Evolutionary conservation across 2,888 invertebrate species (phyloP).

Genomic region (Ormyrus pomaceus): DNA sequence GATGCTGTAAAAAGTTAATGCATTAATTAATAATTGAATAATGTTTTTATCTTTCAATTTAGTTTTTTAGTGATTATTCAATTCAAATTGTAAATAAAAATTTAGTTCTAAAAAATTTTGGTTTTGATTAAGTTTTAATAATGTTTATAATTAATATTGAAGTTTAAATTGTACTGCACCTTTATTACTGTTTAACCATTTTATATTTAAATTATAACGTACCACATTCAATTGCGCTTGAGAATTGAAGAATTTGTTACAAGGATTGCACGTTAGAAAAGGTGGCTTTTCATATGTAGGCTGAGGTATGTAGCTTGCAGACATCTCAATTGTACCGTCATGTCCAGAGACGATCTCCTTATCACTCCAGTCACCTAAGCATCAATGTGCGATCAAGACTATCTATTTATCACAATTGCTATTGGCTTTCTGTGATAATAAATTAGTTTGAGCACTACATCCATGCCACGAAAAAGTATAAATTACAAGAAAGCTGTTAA

Average conservation of each 20-base stretch:
- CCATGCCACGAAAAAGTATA: slow-evolving; percentile 71
- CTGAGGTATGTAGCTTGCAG: slow-evolving; percentile 39
- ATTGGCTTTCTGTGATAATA: slow-evolving; percentile 72
- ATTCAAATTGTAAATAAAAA: background rate
- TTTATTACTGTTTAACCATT: background rate
- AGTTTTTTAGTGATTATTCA: background rate
- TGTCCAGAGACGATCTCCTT: slow-evolving; percentile 46
- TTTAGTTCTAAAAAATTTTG: background rate
- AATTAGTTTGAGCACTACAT: slow-evolving; percentile 76
- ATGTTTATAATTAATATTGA: background rate
- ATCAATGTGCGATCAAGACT: slow-evolving; percentile 76
- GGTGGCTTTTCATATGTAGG: background rate
- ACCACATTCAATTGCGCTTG: slow-evolving; percentile 71
- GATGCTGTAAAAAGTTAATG: slow-evolving; percentile 56
- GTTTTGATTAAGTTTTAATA: background rate
- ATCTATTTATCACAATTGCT: slow-evolving; percentile 76
- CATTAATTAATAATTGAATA: slow-evolving; percentile 45
- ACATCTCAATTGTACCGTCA: slow-evolving; percentile 3
- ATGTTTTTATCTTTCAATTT: background rate
- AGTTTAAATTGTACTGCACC: slow-evolving; percentile 8
- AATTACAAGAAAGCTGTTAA: slow-evolving; percentile 59
- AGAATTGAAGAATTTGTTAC: slow-evolving; percentile 74
- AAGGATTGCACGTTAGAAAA: slow-evolving; percentile 67
- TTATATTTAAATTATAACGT: slow-evolving; percentile 51
- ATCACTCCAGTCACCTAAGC: slow-evolving; percentile 71